A percentile compares a stretch with the other conserved stretches of the same genome.
phyloP scores from a whole-genome alignment of 1,140 invertebrate species.

The Polypedilum pembai region DNA sequence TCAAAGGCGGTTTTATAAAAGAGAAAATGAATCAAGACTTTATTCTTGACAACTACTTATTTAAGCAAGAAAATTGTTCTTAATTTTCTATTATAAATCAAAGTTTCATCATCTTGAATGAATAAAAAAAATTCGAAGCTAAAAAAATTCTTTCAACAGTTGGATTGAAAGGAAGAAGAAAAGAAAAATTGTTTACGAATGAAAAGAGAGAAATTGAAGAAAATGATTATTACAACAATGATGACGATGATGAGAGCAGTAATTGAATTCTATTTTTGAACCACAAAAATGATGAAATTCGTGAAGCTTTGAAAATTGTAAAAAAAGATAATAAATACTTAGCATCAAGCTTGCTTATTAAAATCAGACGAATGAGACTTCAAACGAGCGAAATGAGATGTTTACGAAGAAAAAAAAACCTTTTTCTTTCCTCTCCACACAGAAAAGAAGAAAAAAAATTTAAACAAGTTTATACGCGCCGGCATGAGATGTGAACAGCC shows the following conservation, averaged over 20 bases:
- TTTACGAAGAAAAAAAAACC: neutral
- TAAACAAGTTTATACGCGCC: constrained; percentile 10
- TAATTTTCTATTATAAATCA: no score
- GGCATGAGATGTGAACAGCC: neutral
- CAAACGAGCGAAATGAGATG: constrained; percentile 3
- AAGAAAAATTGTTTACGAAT: constrained; percentile 16
- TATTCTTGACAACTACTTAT: no score
- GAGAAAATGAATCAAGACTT: no score
- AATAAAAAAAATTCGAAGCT: no score
- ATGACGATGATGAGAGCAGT: constrained; percentile 1
- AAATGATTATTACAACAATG: neutral
- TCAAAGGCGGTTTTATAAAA: no score
- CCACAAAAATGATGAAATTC: neutral
- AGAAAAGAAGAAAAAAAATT: neutral
- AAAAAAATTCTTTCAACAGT: no score
- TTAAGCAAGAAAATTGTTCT: no score
- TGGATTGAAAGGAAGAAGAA: neutral
- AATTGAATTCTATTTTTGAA: neutral
- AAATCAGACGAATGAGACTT: constrained; percentile 2
- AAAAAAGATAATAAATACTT: constrained; percentile 14
- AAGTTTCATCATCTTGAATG: no score
- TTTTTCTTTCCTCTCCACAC: neutral
- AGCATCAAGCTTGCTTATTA: constrained; percentile 12
- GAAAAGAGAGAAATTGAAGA: neutral
- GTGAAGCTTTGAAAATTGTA: neutral